These are phyloP conservation scores for Eulacestoma nigropectus DNA, from an alignment of 2,113 vertebrate species.

Conservation along the genomic window DNA sequence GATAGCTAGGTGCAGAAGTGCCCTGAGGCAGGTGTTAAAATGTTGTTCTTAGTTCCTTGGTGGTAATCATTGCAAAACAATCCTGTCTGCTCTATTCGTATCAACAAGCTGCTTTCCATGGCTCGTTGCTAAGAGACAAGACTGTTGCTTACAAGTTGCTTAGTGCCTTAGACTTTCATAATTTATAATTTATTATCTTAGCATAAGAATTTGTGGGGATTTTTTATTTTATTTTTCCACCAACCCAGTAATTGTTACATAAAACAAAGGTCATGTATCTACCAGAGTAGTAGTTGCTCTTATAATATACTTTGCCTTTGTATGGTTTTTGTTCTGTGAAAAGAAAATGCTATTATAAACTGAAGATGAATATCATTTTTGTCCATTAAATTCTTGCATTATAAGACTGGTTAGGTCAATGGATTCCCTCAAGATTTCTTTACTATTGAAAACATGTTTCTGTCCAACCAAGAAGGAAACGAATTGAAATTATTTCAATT, in stretches of 20 bases:
- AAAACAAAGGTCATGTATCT: slow-evolving; percentile 64
- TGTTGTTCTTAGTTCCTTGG: slow-evolving; percentile 73
- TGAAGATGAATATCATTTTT: slow-evolving; percentile 74
- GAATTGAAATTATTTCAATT: slow-evolving; percentile 77
- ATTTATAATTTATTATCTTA: slow-evolving; percentile 78
- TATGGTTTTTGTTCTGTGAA: slow-evolving; percentile 11
- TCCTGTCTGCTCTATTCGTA: slow-evolving; percentile 69
- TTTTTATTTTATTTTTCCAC: slow-evolving; percentile 67
- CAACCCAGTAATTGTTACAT: slow-evolving; percentile 61
- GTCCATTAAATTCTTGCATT: slow-evolving; percentile 74
- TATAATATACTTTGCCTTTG: slow-evolving; percentile 24
- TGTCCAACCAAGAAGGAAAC: slow-evolving; percentile 71
- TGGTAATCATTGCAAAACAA: slow-evolving; percentile 75
- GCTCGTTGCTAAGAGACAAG: slow-evolving; percentile 80
- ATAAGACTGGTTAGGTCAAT: slow-evolving; percentile 69
- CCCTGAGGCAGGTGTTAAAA: slow-evolving; percentile 81
- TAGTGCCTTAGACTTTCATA: slow-evolving; percentile 73
- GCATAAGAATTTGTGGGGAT: slow-evolving; percentile 68
- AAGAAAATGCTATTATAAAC: slow-evolving; percentile 69
- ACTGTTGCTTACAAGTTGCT: slow-evolving; percentile 80
- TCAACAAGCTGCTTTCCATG: slow-evolving; percentile 72
- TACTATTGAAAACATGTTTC: slow-evolving; percentile 71
- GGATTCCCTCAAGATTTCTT: slow-evolving; percentile 74
- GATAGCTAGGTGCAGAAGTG: slow-evolving; percentile 71
- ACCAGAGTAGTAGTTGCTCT: not conserved